Evolutionary conservation across 2,797 vertebrate genomes (phyloP).

Genomic region (Oryzias dopingdopingensis): DNA sequence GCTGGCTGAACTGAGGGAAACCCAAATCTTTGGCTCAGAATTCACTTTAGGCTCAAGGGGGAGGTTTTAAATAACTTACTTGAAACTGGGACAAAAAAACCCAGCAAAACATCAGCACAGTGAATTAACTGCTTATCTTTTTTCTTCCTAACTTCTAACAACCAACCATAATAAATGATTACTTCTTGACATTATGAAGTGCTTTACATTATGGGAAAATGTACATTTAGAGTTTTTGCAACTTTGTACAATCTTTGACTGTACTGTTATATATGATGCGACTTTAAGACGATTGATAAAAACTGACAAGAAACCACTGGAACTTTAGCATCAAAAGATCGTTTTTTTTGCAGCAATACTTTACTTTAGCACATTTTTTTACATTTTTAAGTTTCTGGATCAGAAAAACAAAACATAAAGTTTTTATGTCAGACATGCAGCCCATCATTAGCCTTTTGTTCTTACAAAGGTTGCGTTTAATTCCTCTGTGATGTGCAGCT

Average conservation of each 20-base stretch:
- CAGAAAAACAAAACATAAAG: no score
- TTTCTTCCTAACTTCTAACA: not conserved
- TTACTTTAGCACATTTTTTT: no score
- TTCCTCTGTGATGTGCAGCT: constrained; percentile 2
- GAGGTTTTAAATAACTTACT: constrained; percentile 10
- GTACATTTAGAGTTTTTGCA: no score
- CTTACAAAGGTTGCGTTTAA: not conserved
- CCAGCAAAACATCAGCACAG: constrained; percentile 20
- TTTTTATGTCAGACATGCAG: not conserved
- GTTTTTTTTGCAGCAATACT: no score
- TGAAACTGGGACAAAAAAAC: constrained; percentile 29
- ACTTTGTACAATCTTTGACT: no score
- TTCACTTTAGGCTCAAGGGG: constrained; percentile 33
- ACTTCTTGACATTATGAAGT: no score
- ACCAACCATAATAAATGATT: not conserved
- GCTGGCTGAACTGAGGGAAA: constrained; percentile 45
- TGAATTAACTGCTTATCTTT: constrained; percentile 4
- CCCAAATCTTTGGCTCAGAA: constrained; percentile 30
- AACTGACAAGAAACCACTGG: no score
- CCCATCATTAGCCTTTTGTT: not conserved
- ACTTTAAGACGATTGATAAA: no score
- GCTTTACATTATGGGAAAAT: no score
- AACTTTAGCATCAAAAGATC: no score
- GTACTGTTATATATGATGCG: no score
- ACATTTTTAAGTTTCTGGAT: no score